Conservation (phyloP, 2,888 invertebrate species). For the Subacronicta megacephala region DNA sequence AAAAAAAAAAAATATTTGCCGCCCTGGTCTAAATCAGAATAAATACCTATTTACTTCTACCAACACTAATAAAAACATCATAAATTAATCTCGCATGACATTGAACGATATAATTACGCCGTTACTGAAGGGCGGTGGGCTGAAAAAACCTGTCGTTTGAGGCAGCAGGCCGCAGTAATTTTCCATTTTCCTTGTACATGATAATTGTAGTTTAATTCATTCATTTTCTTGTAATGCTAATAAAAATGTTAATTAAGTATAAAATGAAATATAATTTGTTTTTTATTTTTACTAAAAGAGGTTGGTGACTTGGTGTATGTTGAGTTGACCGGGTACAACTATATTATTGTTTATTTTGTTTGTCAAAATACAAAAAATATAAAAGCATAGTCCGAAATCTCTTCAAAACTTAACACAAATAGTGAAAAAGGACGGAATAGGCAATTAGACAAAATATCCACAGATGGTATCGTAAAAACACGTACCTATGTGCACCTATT, state of each 20-base stretch:
- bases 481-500: neutral
- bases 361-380: no score
- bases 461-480: constrained; percentile 25
- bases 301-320: constrained; percentile 4
- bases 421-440: constrained; percentile 4
- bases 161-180: constrained; percentile 34
- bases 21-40: no score
- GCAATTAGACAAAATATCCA: constrained; percentile 13
- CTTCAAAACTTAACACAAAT: constrained; percentile 2
- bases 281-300: constrained; percentile 1
- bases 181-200: constrained; percentile 51
- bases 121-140: constrained; percentile 42
- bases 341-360: neutral
- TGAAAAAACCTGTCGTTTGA: constrained; percentile 40
- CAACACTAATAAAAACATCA: constrained; percentile 21
- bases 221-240: constrained; percentile 40
- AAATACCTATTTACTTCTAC: no score
- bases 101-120: constrained; percentile 47
- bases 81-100: constrained; percentile 55
- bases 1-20: no score
- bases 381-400: no score
- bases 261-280: constrained; percentile 4
- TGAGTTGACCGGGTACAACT: neutral
- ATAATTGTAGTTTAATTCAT: constrained; percentile 35
- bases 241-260: constrained; percentile 25